Evolutionary conservation across 92 coral and sea anemone species (phyloP), one percentile per base, ranked within the genome.

Genomic region (Heteractis magnifica): DNA sequence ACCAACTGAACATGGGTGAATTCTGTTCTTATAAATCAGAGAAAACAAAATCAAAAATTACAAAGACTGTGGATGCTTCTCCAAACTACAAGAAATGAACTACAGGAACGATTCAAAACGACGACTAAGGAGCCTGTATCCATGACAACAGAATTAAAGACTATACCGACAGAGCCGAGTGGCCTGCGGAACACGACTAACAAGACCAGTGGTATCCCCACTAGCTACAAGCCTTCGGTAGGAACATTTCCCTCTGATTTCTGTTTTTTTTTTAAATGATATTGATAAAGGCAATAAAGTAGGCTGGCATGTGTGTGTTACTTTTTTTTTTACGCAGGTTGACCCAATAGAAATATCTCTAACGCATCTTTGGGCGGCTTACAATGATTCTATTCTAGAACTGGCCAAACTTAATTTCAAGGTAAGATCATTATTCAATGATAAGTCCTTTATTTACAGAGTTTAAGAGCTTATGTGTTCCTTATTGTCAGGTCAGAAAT

Each of bases 181-280:
- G 23, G 23, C 56, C 18, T 50, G 48, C 26, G 9, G 59, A 55
- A 76, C 59, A 76, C 60, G 48, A 78, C 81, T 19, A 48, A 48
- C 10, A 20, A 12, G 51, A 14, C 81, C 70, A 62, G 70, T 23
- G 26, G 70, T 58, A n/a, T 71, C 56, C 70, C 84, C 56, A 77
- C 84, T 23, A 81, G 56, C 73, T n/a, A 81, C 77, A 81, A 65
- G 11, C 84, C 84, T 71, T 81, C 70, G 56, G 84, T 81, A 81
- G 14, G 84, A 26, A 26, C 1, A 26, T 26, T 26, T 26, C 26
- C 26, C 26, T 1, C 23, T 11, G 49, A 16, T 64, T 16, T 6
- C 16, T 64, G 8, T n/a, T 4, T n/a, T 5, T 16, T 64, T 23
- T 53, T 52, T 52, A 6, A 5, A 18, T 18, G 10, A 3, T 58